phyloP scores from a whole-genome alignment of 1,140 invertebrate species.

The Amyelois transitella region DNA sequence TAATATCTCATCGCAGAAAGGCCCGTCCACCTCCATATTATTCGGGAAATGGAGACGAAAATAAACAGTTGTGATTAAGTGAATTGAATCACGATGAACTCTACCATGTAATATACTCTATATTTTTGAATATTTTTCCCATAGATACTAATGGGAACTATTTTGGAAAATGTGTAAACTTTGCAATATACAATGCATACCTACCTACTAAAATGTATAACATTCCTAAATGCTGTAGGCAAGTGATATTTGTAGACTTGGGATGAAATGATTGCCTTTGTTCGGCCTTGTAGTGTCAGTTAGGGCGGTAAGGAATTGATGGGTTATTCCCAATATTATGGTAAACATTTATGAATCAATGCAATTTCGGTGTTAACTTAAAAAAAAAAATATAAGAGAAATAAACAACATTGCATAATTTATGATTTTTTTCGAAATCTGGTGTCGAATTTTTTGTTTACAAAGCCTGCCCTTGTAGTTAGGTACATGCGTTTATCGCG shows the following conservation, averaged over 20 bases:
- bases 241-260: neutral
- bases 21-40: too few species aligned
- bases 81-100: neutral
- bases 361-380: too few species aligned
- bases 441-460: too few species aligned
- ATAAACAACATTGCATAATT: too few species aligned
- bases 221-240: neutral
- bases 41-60: too few species aligned
- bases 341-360: too few species aligned
- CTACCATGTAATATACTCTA: neutral
- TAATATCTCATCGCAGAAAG: too few species aligned
- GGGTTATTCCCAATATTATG: neutral
- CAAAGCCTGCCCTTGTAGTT: too few species aligned
- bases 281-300: neutral
- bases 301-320: neutral
- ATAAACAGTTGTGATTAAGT: too few species aligned
- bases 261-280: neutral
- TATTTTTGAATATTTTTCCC: neutral
- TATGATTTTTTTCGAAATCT: too few species aligned
- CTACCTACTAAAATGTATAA: neutral
- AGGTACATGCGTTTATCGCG: too few species aligned
- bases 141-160: neutral
- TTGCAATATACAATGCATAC: neutral
- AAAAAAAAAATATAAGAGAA: too few species aligned
- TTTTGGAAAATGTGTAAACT: neutral